Evolutionary conservation across 2,113 vertebrate species (phyloP).

Genomic region (Microcebus jonahi): DNA sequence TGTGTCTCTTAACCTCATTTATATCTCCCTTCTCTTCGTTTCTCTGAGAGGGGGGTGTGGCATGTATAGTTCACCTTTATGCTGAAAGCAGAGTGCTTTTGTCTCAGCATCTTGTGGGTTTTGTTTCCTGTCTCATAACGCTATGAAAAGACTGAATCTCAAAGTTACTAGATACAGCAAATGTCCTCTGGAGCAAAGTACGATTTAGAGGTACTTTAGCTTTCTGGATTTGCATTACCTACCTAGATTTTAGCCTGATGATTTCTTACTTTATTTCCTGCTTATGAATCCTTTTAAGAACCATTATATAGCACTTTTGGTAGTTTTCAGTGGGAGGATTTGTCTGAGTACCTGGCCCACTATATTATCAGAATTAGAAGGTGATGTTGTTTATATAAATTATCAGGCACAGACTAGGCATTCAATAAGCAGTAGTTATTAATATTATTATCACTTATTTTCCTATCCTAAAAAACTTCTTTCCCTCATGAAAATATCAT

Average conservation of each 20-base stretch:
- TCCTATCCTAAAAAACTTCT: neutral
- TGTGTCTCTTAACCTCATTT: neutral
- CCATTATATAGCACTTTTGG: neutral
- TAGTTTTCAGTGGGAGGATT: neutral
- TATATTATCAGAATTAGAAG: neutral
- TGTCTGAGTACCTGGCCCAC: neutral
- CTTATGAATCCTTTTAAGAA: neutral
- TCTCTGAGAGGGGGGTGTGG: neutral
- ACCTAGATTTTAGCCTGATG: neutral
- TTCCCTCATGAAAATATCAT: neutral
- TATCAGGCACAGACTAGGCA: neutral
- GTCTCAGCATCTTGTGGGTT: neutral
- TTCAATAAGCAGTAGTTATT: neutral
- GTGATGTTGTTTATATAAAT: neutral
- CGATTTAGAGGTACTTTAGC: neutral
- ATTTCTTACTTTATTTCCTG: neutral
- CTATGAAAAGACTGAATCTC: neutral
- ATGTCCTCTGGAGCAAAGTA: neutral
- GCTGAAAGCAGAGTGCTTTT: neutral
- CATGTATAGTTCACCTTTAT: neutral
- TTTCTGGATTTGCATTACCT: neutral
- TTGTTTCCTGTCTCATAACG: neutral
- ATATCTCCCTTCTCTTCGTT: neutral
- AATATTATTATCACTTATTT: neutral
- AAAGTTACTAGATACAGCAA: neutral